Conservation (phyloP, 2,113 vertebrate species). For the Phylloscopus whistleri region DNA sequence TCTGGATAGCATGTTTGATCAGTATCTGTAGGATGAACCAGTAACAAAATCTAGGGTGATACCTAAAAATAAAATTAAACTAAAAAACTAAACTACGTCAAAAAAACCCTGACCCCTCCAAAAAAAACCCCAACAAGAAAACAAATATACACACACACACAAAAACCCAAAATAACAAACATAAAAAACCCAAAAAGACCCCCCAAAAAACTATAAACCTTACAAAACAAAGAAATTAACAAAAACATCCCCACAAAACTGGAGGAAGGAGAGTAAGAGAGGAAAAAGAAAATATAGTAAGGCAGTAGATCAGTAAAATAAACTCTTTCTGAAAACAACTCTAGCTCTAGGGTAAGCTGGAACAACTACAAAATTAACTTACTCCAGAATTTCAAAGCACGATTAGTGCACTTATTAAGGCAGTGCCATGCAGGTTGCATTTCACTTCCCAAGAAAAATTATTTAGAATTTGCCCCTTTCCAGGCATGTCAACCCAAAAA, state of each 20-base stretch:
- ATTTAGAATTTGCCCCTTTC: not conserved
- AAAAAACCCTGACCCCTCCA: not conserved
- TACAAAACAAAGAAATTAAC: not conserved
- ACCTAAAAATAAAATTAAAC: not conserved
- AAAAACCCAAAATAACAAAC: not conserved
- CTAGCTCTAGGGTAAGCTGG: not conserved
- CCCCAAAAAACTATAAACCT: rapidly evolving
- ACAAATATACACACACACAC: not conserved
- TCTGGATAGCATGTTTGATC: not conserved
- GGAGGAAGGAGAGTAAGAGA: not conserved
- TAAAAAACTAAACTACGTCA: not conserved
- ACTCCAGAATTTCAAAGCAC: not conserved
- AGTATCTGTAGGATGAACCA: not conserved
- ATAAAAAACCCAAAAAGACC: no score
- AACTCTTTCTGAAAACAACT: not conserved
- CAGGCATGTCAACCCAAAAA: not conserved
- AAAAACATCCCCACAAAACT: not conserved
- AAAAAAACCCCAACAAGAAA: not conserved
- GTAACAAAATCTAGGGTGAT: not conserved
- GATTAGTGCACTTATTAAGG: not conserved
- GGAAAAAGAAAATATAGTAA: not conserved
- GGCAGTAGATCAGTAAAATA: not conserved
- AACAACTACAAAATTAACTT: not conserved
- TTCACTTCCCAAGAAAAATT: not conserved
- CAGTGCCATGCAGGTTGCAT: not conserved